Evolutionary conservation across 1,140 invertebrate species (phyloP).

Genomic region (Pogonus chalceus): DNA sequence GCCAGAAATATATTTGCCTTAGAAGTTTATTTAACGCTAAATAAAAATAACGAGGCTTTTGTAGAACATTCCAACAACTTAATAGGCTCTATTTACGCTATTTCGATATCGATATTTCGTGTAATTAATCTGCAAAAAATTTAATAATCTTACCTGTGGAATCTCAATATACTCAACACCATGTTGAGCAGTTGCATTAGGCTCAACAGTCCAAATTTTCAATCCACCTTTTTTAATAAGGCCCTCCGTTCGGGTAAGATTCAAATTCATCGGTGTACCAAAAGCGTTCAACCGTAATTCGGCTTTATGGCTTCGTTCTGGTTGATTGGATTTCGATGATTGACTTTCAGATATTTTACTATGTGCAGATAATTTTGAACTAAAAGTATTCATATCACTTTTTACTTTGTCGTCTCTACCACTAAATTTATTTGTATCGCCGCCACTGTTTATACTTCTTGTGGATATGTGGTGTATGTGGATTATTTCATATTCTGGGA

Average conservation of each 20-base stretch:
- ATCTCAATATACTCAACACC: slow-evolving; percentile 68
- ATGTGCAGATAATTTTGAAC: background rate
- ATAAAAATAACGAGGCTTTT: too few species aligned
- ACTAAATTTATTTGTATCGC: background rate
- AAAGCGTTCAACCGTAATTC: slow-evolving; percentile 67
- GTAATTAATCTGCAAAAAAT: too few species aligned
- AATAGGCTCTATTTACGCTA: too few species aligned
- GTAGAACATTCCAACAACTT: too few species aligned
- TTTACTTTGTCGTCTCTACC: background rate
- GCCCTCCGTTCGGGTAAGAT: slow-evolving; percentile 59
- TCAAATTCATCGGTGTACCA: slow-evolving; percentile 59
- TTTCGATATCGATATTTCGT: too few species aligned
- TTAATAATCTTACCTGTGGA: slow-evolving; percentile 52
- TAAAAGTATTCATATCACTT: background rate
- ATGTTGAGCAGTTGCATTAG: slow-evolving; percentile 53
- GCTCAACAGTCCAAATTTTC: slow-evolving; percentile 66
- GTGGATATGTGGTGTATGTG: slow-evolving; percentile 32
- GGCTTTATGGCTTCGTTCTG: slow-evolving; percentile 26
- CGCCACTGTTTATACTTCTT: slow-evolving; percentile 20
- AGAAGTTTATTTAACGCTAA: too few species aligned
- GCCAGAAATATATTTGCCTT: too few species aligned
- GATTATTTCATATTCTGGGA: slow-evolving; percentile 58
- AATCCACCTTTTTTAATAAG: slow-evolving; percentile 59
- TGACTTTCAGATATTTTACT: background rate
- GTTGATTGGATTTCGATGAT: slow-evolving; percentile 15